These are phyloP conservation scores for Herpailurus yagouaroundi DNA, from an alignment of 2,113 vertebrate genomes.

Conservation along the genomic window DNA sequence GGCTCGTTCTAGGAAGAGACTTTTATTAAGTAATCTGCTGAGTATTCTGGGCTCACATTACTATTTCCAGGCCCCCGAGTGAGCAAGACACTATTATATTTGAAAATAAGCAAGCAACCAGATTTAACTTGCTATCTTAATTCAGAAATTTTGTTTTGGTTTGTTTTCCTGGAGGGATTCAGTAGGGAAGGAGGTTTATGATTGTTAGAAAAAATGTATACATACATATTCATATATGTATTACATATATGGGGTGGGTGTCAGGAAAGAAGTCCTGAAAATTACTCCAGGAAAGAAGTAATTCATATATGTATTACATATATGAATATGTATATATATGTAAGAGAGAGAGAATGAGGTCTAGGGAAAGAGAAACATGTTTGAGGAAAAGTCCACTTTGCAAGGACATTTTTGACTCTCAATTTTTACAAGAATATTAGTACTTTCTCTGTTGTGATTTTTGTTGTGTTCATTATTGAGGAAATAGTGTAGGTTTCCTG, in stretches of 20 bases:
- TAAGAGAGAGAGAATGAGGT: not conserved
- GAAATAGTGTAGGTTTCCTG: not conserved
- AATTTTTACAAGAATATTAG: constrained; percentile 40
- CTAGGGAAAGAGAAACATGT: not conserved
- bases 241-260: no score
- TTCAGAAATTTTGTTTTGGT: not conserved
- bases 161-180: not conserved
- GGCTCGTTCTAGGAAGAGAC: not conserved
- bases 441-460: constrained; percentile 15
- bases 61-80: not conserved
- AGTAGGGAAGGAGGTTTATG: not conserved
- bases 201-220: not conserved
- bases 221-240: not conserved
- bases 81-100: not conserved
- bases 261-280: no score
- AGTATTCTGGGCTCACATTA: not conserved
- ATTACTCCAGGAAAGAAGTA: no score
- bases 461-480: not conserved
- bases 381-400: not conserved
- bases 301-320: not conserved
- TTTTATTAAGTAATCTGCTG: constrained; percentile 23
- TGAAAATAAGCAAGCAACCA: constrained; percentile 34
- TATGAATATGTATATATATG: not conserved
- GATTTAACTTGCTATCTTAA: not conserved
- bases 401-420: not conserved